Base-by-base conservation (phyloP, 2,888 invertebrate species). In the Philonicus albiceps region DNA sequence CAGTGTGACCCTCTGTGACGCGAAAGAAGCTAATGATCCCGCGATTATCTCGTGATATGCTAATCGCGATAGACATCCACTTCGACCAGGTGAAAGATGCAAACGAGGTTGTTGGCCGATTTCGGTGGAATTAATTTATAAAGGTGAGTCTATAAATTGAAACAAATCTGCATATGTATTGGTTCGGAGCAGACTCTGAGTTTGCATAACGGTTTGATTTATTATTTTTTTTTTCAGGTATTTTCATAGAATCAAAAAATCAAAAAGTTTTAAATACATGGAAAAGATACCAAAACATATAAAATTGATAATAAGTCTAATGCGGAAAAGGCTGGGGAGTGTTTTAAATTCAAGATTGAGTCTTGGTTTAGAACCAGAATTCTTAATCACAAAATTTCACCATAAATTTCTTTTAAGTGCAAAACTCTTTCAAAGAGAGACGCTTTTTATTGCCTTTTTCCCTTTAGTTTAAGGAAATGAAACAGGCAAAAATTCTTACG, bases 181-280 rank as follows among this genome's bases (percentile, higher is more conserved):
- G 22, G 43, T n/a, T 30, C 16, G 78, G 40, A n/a, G 16, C 4
- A 22, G 22, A 13, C 34, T n/a, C n/a, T 34, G n/a, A 8, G 30
- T 34, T 74, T 74, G n/a, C 31, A 19, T 74, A 74, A 74, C 74
- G 73, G 74, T 31, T 34, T 74, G 74, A 74, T 74, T 74, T 74
- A 74, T 34, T 74, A 74, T 34, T 34, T 74, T 34, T 74, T 74
- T 2, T n/a, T 43, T 13, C 16, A 3, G 1, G 27, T n/a, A n/a
- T n/a, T n/a, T n/a, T n/a, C 19, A 64, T 27, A 11, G 27, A 64
- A 11, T 8, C 11, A 6, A n/a, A 1, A 0, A 64, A 8, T 1
- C 22, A 22, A 22, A 55, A 2, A 55, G 55, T 7, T 11, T 11
- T 43, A 64, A 27, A 22, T 19, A 22, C 11, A 11, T 64, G 7